Base-by-base conservation (phyloP, 2,113 vertebrate genomes). In the Salvelinus alpinus region DNA sequence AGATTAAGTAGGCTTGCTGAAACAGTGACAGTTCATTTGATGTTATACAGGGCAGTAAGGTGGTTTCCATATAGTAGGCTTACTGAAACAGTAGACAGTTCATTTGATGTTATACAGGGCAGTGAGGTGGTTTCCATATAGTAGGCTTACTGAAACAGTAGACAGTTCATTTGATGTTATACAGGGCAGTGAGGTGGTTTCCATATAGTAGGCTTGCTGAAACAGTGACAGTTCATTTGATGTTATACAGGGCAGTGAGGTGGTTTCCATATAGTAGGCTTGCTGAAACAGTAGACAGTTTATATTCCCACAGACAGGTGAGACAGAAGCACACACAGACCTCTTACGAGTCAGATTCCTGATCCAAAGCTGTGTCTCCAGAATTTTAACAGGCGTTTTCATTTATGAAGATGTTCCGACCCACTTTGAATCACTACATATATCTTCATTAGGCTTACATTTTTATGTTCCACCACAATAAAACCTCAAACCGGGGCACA, bases 371-470 rank as follows among this genome's bases (percentile, higher is more conserved):
- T n/a, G 5, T 11, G 25, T 66, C 27, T 66, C 14, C 74, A 75
- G 72, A 86, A 80, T 86, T 65, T 80, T 81, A 77, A 81, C 78
- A 72, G 77, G 74, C 70, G 70, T 64, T 38, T 75, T 78, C 69
- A 67, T 90, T 84, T 79, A 86, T 83, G 80, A 86, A 81, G 88
- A 75, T 84, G 70, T 88, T 91, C 91, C 86, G 74, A 90, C 80
- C 83, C 90, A 85, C 89, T 92, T 91, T 80, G 68, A 82, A 34
- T 7, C 83, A 85, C 81, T 81, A 78, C 82, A 91, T 92, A 90
- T 78, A 92, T 94, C 90, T 92, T 92, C 90, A 93, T 93, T 90
- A 91, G 86, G 84, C 84, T 92, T 91, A 87, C 89, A 91, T 91
- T 86, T 86, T 90, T 79, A 66, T 59, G 86, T 91, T 92, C 89